Conservation (phyloP, 2,888 invertebrate genomes). For the Pachycephus smyrnensis region DNA sequence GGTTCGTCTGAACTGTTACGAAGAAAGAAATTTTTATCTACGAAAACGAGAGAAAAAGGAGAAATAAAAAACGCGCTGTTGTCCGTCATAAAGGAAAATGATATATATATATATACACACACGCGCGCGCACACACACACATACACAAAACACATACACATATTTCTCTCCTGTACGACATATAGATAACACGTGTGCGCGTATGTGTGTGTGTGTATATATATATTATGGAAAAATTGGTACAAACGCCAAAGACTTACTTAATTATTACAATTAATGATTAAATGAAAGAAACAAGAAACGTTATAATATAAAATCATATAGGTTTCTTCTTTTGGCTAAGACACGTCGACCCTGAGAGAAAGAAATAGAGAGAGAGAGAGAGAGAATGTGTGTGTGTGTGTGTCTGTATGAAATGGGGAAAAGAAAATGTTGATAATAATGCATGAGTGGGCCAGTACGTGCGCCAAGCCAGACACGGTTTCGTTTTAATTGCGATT, state of each 20-base stretch:
- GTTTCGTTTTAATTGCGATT: not conserved
- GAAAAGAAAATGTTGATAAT: not conserved
- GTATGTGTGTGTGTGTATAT: not conserved
- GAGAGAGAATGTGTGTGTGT: not conserved
- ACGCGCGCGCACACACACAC: no score
- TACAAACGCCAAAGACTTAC: constrained; percentile 63
- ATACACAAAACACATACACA: not conserved
- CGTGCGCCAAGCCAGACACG: not conserved
- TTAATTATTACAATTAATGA: constrained; percentile 53
- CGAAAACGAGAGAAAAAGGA: constrained; percentile 25
- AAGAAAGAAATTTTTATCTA: constrained; percentile 29
- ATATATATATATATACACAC: no score
- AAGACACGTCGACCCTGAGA: not conserved
- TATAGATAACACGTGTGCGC: no score
- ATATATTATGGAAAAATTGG: constrained; percentile 50
- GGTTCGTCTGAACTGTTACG: not conserved
- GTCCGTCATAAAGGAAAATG: not conserved
- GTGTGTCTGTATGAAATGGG: not conserved
- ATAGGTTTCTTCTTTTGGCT: constrained; percentile 23
- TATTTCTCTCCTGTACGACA: no score
- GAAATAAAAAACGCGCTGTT: constrained; percentile 4
- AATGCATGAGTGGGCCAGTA: not conserved
- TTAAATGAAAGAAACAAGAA: constrained; percentile 21
- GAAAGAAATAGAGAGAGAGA: not conserved
- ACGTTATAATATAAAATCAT: constrained; percentile 20